Conservation (phyloP, 2,888 invertebrate species). For the Eupithecia inturbata region DNA sequence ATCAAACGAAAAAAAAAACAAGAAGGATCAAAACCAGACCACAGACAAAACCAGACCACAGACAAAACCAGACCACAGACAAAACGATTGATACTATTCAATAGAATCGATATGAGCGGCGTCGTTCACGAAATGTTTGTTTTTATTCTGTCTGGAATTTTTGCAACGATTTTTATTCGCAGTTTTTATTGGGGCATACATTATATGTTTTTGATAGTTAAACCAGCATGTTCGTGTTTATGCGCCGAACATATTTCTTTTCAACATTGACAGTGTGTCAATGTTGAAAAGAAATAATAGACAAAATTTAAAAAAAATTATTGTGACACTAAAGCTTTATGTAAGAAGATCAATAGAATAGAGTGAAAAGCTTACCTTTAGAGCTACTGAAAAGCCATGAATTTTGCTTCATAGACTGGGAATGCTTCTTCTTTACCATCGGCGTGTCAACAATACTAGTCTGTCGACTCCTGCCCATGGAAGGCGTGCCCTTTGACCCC, state of each 20-base stretch:
- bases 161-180: not conserved
- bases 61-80: constrained; percentile 6
- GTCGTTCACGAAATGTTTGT: constrained; percentile 2
- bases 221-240: constrained; percentile 2
- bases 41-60: constrained; percentile 6
- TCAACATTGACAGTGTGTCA: constrained; percentile 6
- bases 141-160: constrained; percentile 11
- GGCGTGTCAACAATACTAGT: constrained; percentile 76
- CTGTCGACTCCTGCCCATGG: constrained; percentile 70
- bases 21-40: constrained; percentile 7
- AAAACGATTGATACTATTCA: not conserved
- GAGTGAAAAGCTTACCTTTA: constrained; percentile 67
- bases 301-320: too few relatives aligned
- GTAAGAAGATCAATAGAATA: too few relatives aligned
- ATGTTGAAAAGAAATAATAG: too few relatives aligned
- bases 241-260: not conserved
- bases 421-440: constrained; percentile 68
- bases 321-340: too few relatives aligned
- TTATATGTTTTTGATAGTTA: constrained; percentile 1
- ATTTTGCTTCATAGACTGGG: constrained; percentile 68
- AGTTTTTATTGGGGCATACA: constrained; percentile 6
- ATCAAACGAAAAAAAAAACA: not conserved
- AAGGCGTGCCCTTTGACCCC: constrained; percentile 62
- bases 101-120: constrained; percentile 6
- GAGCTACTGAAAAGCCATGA: constrained; percentile 76